A percentile compares a stretch with the other conserved stretches of the same genome.
Conservation (phyloP, 2,113 vertebrate species). For the Salvator merianae region DNA sequence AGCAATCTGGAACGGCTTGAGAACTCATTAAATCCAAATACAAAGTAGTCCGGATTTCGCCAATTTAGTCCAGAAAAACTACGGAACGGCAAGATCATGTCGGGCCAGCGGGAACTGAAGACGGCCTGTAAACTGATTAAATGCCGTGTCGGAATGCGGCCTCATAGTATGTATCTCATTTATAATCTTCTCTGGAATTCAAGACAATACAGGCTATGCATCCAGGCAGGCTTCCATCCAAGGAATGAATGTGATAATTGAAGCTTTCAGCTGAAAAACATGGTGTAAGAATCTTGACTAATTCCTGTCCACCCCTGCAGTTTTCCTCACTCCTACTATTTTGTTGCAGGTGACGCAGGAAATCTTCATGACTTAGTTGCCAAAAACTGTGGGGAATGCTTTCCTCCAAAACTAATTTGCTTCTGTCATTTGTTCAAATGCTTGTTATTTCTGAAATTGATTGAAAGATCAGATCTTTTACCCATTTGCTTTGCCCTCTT, state of each 20-base stretch:
- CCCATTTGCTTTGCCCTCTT: neutral
- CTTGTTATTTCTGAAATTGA: neutral
- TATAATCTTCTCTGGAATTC: neutral
- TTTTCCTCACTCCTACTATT: neutral
- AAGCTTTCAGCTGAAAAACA: neutral
- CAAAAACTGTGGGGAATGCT: neutral
- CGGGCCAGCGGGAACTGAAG: no score
- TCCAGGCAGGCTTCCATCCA: neutral
- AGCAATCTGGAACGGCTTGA: no score
- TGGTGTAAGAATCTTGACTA: neutral
- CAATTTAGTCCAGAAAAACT: no score
- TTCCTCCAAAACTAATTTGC: rapidly evolving
- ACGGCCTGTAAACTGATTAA: no score
- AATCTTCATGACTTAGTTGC: neutral
- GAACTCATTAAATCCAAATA: no score
- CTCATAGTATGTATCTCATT: neutral
- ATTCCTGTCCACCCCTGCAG: conserved; percentile 8
- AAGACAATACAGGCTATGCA: neutral
- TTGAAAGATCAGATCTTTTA: neutral
- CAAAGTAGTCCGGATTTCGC: no score
- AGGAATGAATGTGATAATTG: neutral
- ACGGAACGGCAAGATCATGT: no score
- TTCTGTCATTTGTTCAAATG: neutral
- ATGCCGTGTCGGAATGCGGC: no score
- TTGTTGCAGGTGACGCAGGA: neutral